A percentile compares a stretch with the other conserved stretches of the same genome.
Conservation (phyloP, 2,113 vertebrate genomes). For the Hucho hucho region DNA sequence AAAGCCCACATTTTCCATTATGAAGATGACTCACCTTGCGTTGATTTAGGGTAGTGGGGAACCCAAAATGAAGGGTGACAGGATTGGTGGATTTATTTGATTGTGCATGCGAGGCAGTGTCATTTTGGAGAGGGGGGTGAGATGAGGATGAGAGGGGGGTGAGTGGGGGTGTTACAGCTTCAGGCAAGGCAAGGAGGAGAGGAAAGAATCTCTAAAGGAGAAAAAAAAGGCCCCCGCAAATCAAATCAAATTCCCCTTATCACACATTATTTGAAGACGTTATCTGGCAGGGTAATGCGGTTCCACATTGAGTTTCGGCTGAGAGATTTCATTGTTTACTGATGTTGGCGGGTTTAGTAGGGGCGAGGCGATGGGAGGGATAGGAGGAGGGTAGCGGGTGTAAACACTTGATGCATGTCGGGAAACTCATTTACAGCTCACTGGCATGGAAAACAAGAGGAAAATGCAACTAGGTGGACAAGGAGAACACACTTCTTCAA, state of each 20-base stretch:
- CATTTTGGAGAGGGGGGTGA: slow-evolving; percentile 47
- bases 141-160: neutral
- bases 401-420: slow-evolving; percentile 87
- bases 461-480: slow-evolving; percentile 37
- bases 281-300: slow-evolving; percentile 94
- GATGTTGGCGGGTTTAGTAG: slow-evolving; percentile 85
- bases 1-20: slow-evolving; percentile 74
- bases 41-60: slow-evolving; percentile 42
- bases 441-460: slow-evolving; percentile 63
- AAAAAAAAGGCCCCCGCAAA: slow-evolving; percentile 65
- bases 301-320: slow-evolving; percentile 90
- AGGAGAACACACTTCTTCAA: slow-evolving; percentile 65
- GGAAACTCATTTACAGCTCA: slow-evolving; percentile 86
- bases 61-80: slow-evolving; percentile 73
- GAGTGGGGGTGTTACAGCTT: neutral
- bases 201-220: slow-evolving; percentile 44
- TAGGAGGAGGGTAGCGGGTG: slow-evolving; percentile 51
- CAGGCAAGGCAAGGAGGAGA: slow-evolving; percentile 33
- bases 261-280: slow-evolving; percentile 97
- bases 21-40: slow-evolving; percentile 74
- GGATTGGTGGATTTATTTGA: slow-evolving; percentile 72
- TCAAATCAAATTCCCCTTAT: slow-evolving; percentile 99
- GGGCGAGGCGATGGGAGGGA: neutral
- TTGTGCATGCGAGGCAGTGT: slow-evolving; percentile 69
- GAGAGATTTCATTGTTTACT: slow-evolving; percentile 94